Conservation (phyloP, 2,113 vertebrate species). For the Cyanoderma ruficeps region DNA sequence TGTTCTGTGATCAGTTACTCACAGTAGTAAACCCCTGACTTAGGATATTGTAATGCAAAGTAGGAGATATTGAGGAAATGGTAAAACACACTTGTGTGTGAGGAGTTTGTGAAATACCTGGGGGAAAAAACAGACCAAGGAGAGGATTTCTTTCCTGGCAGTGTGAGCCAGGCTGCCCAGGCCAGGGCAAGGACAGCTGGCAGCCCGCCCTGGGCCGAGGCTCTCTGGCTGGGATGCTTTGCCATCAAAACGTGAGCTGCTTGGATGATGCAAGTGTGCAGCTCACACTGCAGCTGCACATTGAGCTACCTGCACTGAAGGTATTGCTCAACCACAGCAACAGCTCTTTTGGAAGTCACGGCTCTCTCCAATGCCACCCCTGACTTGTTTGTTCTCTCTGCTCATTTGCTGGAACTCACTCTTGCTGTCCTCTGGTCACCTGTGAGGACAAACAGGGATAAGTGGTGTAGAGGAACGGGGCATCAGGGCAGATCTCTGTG, state of each 20-base stretch:
- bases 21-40: background rate
- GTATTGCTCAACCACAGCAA: background rate
- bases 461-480: background rate
- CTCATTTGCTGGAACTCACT: background rate
- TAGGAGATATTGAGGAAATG: background rate
- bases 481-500: background rate
- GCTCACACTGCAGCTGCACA: background rate
- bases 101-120: background rate
- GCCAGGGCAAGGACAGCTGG: background rate
- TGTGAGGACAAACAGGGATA: background rate
- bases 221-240: background rate
- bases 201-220: background rate
- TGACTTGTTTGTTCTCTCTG: accelerated
- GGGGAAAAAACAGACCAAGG: background rate
- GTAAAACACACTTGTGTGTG: background rate
- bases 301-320: background rate
- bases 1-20: background rate
- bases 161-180: background rate
- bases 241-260: background rate
- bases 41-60: background rate
- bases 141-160: background rate
- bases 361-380: background rate
- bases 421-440: background rate
- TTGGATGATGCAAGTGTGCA: accelerated
- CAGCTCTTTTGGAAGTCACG: background rate